Evolutionary conservation across 2,113 vertebrate genomes (phyloP).

Genomic region (Myanophis thanlyinensis): DNA sequence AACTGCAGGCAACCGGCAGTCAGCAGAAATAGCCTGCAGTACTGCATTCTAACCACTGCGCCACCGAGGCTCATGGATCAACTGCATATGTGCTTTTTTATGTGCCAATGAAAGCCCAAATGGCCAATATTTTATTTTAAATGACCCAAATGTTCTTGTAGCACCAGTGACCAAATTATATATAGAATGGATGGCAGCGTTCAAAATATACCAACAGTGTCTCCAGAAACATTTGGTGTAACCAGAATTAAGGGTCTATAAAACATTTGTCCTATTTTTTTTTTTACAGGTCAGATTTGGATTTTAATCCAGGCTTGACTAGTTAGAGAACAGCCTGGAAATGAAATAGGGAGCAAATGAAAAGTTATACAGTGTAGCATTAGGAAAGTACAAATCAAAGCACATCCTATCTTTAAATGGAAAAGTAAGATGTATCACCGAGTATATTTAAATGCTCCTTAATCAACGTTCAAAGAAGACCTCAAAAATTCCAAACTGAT

Average conservation of each 20-base stretch:
- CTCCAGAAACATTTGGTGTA: background rate
- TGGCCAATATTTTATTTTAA: background rate
- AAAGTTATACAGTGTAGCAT: background rate
- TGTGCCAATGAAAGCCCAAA: background rate
- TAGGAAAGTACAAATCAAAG: background rate
- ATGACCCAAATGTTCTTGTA: background rate
- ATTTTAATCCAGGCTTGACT: background rate
- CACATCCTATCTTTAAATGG: background rate
- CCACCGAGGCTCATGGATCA: background rate
- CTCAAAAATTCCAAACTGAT: background rate
- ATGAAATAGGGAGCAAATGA: background rate
- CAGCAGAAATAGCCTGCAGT: background rate
- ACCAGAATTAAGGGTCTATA: background rate
- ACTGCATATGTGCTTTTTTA: background rate
- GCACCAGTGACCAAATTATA: background rate
- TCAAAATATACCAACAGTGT: background rate
- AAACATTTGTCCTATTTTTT: background rate
- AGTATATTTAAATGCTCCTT: background rate
- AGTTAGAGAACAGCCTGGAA: background rate
- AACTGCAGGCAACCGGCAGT: background rate
- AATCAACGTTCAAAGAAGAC: background rate
- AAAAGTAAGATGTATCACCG: background rate
- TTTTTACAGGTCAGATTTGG: background rate
- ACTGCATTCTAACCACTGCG: background rate
- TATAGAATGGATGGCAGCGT: background rate